Conservation (phyloP, 2,888 invertebrate genomes). For the Dasysyrphus tricinctus region DNA sequence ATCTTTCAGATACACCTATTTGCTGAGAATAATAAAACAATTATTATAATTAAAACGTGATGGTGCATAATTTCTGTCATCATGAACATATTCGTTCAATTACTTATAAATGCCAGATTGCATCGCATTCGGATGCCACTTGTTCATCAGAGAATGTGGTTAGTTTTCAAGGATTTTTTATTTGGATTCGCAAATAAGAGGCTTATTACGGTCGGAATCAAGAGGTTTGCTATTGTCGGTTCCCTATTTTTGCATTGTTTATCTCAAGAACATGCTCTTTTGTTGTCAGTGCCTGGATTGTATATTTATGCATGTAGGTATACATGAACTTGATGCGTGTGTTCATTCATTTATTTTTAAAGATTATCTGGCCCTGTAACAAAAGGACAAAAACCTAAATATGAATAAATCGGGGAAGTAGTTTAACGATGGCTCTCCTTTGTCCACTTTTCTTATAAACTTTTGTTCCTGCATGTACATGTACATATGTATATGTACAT, state of each 20-base stretch:
- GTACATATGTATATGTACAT: not conserved
- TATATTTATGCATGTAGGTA: not conserved
- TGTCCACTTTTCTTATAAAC: conserved; percentile 3
- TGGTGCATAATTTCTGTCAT: conserved; percentile 42
- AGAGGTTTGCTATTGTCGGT: conserved; percentile 47
- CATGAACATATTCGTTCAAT: conserved; percentile 32
- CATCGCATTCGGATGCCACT: conserved; percentile 15
- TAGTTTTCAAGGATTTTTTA: conserved; percentile 9
- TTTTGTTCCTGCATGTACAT: not conserved
- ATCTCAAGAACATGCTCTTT: conserved; percentile 47
- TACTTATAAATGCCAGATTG: conserved; percentile 17
- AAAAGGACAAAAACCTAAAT: conserved; percentile 32
- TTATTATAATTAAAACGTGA: conserved; percentile 44
- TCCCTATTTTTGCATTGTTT: conserved; percentile 32
- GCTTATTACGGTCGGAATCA: conserved; percentile 51
- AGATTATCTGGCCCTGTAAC: conserved; percentile 45
- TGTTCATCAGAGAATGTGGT: not conserved
- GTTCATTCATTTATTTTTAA: conserved; percentile 52
- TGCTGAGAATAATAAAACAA: conserved; percentile 35
- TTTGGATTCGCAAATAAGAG: conserved; percentile 27
- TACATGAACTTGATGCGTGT: conserved; percentile 15
- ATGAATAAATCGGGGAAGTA: conserved; percentile 9
- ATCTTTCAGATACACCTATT: conserved; percentile 11
- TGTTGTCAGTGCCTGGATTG: conserved; percentile 27
- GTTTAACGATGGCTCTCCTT: not conserved